Conservation (phyloP, 2,888 invertebrate genomes). For the Mellilla xanthometata region DNA sequence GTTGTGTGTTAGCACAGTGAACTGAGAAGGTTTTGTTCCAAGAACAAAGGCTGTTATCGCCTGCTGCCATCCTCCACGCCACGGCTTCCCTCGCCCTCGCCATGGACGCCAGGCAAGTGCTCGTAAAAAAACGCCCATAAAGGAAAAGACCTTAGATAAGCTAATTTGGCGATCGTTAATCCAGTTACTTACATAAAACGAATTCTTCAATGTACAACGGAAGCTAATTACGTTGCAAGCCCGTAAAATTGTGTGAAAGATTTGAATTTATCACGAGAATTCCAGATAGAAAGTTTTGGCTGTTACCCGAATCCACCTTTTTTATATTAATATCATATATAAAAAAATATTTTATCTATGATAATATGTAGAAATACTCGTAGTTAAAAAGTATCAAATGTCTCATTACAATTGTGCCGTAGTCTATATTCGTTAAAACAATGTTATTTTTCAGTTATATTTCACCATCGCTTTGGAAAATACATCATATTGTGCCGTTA, state of each 20-base stretch:
- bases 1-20: conserved; percentile 64
- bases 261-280: too few relatives aligned
- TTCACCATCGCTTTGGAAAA: too few relatives aligned
- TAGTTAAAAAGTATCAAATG: too few relatives aligned
- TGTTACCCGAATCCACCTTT: too few relatives aligned
- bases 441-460: too few relatives aligned
- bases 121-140: conserved; percentile 29
- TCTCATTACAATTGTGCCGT: too few relatives aligned
- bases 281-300: too few relatives aligned
- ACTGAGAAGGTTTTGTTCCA: conserved; percentile 51
- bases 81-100: conserved; percentile 45
- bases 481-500: too few relatives aligned
- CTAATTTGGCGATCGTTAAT: conserved; percentile 23
- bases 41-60: conserved; percentile 59
- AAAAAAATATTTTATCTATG: too few relatives aligned
- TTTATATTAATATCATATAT: too few relatives aligned
- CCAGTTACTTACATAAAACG: conserved; percentile 14
- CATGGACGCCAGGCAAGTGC: conserved; percentile 65
- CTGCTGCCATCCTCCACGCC: conserved; percentile 39
- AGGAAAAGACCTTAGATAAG: conserved; percentile 25
- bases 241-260: background rate
- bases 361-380: too few relatives aligned
- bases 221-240: background rate
- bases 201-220: conserved; percentile 9
- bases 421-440: too few relatives aligned